Evolutionary conservation across 2,797 vertebrate genomes (phyloP).

Genomic region (Cyclura pinguis): DNA sequence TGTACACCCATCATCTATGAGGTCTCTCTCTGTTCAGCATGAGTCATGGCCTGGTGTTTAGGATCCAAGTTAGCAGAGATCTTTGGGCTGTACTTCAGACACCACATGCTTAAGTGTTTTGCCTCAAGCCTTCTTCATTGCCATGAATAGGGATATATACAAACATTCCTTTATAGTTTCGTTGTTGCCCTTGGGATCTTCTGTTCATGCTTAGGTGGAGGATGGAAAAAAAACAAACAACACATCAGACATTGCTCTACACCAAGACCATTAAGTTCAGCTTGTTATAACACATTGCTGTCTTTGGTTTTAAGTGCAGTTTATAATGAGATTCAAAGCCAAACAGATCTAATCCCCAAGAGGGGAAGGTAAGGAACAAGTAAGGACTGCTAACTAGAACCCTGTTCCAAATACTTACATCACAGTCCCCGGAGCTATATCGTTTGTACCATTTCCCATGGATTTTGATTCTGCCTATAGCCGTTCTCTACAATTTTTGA

Average conservation of each 20-base stretch:
- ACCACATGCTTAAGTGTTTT: neutral
- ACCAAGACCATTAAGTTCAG: conserved; percentile 46
- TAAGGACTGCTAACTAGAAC: conserved; percentile 31
- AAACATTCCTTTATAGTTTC: conserved; percentile 19
- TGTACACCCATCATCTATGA: neutral
- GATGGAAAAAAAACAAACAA: conserved; percentile 14
- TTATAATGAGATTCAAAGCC: conserved; percentile 20
- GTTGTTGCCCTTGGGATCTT: conserved; percentile 30
- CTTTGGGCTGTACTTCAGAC: conserved; percentile 18
- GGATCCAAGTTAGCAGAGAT: neutral
- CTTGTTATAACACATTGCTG: conserved; percentile 58
- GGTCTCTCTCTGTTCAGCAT: neutral
- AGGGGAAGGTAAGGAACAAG: conserved; percentile 38
- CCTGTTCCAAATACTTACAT: conserved; percentile 54
- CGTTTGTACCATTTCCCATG: conserved; percentile 21
- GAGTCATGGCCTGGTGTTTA: neutral
- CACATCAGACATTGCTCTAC: conserved; percentile 14
- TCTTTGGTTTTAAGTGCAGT: conserved; percentile 54
- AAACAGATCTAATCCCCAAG: conserved; percentile 46
- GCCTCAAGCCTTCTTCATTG: conserved; percentile 15
- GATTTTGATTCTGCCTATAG: neutral
- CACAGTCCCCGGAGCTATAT: conserved; percentile 39
- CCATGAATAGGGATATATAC: neutral
- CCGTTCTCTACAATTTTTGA: neutral
- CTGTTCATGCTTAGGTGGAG: conserved; percentile 34